These are phyloP conservation scores for Clarias macrocephalus DNA, from an alignment of 2,113 vertebrate species.

Conservation along the genomic window DNA sequence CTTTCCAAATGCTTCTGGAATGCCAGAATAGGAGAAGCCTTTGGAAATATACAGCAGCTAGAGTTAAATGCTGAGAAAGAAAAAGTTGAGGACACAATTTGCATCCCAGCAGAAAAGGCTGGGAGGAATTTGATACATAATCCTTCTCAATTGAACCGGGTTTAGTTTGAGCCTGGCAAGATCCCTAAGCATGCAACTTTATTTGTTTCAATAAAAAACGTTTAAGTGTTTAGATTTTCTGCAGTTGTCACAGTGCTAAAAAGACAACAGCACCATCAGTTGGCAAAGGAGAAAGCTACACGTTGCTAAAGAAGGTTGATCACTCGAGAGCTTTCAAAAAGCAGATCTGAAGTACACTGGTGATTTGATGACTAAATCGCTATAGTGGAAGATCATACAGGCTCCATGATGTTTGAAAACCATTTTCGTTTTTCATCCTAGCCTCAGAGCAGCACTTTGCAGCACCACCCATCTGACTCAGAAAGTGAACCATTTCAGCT, in stretches of 20 bases:
- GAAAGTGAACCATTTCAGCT: conserved; percentile 40
- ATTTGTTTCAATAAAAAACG: background rate
- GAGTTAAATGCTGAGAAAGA: conserved; percentile 54
- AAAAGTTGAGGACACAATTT: conserved; percentile 32
- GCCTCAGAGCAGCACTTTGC: conserved; percentile 1
- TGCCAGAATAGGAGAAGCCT: conserved; percentile 30
- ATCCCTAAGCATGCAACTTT: background rate
- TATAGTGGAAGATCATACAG: background rate
- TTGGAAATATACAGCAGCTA: conserved; percentile 48
- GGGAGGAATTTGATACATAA: conserved; percentile 56
- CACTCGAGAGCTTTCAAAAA: background rate
- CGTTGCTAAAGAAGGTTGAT: background rate
- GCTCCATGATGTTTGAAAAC: background rate
- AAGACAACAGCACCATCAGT: background rate
- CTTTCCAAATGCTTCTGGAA: conserved; percentile 41
- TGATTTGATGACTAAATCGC: background rate
- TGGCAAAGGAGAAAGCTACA: background rate
- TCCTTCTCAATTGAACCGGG: conserved; percentile 54
- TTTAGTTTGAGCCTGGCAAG: conserved; percentile 52
- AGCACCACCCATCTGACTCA: conserved; percentile 61
- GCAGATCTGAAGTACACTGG: background rate
- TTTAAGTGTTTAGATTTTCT: background rate
- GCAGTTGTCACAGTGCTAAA: background rate
- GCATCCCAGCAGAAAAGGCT: conserved; percentile 37
- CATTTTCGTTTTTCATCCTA: conserved; percentile 7